Evolutionary conservation across 2,113 vertebrate genomes (phyloP), one percentile per base, ranked within the genome.

Genomic region (Xyrauchen texanus): DNA sequence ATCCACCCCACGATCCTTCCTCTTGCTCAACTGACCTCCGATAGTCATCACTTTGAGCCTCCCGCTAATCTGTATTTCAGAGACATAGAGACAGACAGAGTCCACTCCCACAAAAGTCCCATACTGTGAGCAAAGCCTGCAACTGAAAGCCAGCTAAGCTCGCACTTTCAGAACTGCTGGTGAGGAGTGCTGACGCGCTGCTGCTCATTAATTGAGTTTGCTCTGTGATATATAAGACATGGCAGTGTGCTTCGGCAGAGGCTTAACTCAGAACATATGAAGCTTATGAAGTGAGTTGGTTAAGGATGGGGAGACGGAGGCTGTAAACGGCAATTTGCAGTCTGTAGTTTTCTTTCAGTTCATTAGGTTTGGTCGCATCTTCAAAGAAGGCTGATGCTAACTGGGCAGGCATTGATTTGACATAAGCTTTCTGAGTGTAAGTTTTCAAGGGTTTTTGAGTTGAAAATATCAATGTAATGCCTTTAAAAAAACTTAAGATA

Each of bases 151-250:
- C 16, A 60, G 55, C 70, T 15, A 45, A 75, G 64, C 21, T 64
- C 44, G 8, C 0, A 4, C 60, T 64, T 53, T 10, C 21, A 34
- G 21, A 34, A 34, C 21, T 34, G 21, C 21, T 34, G 21, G 21
- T 34, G 21, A 46, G 12, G 45, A 80, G 63, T 62, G 71, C 71
- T 80, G 71, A 80, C 7, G 64, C 9, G 3, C 64, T 16, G 53
- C n/a, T 74, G 57, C 45, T 75, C 71, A 74, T 80, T 67, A 80
- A 80, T 75, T 47, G 71, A 80, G 79, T 62, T 80, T 68, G 52
- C 21, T 21, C 63, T 21, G 71, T 62, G 53, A 80, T 58, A 58
- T 75, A 68, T 44, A 61, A 57, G 63, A 49, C 44, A 49, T 60
- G 53, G 69, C 68, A 16, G 52, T 7, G 21, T 16, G 34, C 13